Evolutionary conservation across 2,113 vertebrate species (phyloP).

Genomic region (Oryzias celebensis): DNA sequence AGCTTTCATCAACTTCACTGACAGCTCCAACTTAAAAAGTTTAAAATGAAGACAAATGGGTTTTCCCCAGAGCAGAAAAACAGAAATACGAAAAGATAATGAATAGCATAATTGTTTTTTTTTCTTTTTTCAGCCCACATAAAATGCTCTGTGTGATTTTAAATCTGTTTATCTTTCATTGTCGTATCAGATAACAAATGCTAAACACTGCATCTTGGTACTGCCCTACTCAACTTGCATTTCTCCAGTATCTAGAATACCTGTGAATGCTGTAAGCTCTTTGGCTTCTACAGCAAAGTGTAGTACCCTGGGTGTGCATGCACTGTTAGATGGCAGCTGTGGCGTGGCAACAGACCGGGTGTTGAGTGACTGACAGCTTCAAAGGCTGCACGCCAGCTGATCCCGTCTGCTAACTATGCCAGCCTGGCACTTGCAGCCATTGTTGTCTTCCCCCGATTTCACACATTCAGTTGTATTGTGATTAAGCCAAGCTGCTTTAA

Average conservation of each 20-base stretch:
- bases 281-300: constrained; percentile 40
- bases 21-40: not conserved
- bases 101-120: not conserved
- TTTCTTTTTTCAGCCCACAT: not conserved
- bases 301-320: constrained; percentile 19
- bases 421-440: constrained; percentile 73
- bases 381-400: constrained; percentile 73
- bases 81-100: not conserved
- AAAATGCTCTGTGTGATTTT: too few species aligned
- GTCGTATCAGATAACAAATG: not conserved
- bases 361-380: constrained; percentile 77
- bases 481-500: constrained; percentile 41
- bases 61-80: not conserved
- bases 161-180: not conserved
- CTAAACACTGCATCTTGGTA: not conserved
- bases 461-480: constrained; percentile 75
- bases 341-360: constrained; percentile 36
- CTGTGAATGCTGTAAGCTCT: constrained; percentile 26
- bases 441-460: constrained; percentile 83
- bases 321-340: constrained; percentile 58
- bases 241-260: constrained; percentile 21
- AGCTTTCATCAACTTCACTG: not conserved
- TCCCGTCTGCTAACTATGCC: constrained; percentile 55
- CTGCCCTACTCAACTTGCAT: not conserved
- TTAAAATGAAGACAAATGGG: not conserved